phyloP scores from a whole-genome alignment of 2,113 vertebrate genomes.

The Lepus europaeus region DNA sequence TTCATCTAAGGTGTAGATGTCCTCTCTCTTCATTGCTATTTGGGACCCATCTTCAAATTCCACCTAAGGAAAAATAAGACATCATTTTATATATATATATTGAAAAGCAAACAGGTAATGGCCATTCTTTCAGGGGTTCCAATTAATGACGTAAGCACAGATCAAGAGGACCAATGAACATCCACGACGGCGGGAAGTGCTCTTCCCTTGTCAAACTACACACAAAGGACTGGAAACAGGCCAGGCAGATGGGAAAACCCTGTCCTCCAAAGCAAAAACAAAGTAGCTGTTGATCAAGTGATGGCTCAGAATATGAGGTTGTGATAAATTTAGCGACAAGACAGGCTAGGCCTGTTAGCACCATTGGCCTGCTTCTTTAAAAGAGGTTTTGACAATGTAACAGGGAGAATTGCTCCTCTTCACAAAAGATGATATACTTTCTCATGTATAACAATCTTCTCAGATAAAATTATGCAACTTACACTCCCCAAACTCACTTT shows the following conservation, averaged over 20 bases:
- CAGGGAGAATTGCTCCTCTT: background rate
- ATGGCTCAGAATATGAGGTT: background rate
- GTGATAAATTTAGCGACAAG: background rate
- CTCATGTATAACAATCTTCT: background rate
- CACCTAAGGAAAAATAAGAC: slow-evolving; percentile 88
- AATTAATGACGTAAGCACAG: background rate
- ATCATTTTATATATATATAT: background rate
- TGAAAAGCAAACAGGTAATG: slow-evolving; percentile 22
- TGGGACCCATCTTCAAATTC: slow-evolving; percentile 99
- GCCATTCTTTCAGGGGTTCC: slow-evolving; percentile 35
- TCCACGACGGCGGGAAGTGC: background rate
- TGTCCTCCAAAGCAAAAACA: background rate
- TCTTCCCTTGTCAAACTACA: background rate
- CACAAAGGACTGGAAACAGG: background rate
- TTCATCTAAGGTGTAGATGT: slow-evolving; percentile 96
- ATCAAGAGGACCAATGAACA: slow-evolving; percentile 28
- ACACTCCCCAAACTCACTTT: slow-evolving; percentile 32
- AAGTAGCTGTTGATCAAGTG: slow-evolving; percentile 2
- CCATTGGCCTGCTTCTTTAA: background rate
- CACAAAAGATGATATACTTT: background rate
- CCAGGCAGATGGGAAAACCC: slow-evolving; percentile 4
- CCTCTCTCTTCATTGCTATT: slow-evolving; percentile 95
- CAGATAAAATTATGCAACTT: slow-evolving; percentile 46
- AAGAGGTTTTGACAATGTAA: background rate
- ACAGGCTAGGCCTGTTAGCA: background rate